Conservation (phyloP, 2,888 invertebrate genomes). For the Meteorus colon region DNA sequence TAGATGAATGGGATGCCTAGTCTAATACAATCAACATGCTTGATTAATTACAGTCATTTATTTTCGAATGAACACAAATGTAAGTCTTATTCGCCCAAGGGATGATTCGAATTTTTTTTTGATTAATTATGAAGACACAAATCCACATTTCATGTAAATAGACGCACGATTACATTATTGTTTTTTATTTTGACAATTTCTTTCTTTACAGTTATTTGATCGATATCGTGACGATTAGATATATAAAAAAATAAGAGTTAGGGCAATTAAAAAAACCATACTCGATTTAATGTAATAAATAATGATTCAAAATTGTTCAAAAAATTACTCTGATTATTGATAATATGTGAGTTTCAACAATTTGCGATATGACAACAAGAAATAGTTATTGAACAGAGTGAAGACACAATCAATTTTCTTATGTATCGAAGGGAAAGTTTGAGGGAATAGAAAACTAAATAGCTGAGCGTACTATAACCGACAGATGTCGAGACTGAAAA, state of each 20-base stretch:
- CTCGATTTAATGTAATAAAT: neutral
- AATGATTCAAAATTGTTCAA: neutral
- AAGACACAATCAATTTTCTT: no score
- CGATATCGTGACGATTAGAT: no score
- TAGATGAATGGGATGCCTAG: neutral
- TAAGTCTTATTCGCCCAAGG: neutral
- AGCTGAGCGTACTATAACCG: no score
- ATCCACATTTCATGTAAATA: no score
- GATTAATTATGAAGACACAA: neutral
- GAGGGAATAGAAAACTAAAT: no score
- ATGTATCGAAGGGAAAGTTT: no score
- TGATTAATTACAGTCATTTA: neutral
- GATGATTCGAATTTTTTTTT: neutral
- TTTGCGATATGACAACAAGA: slow-evolving; percentile 7
- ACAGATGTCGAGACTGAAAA: no score
- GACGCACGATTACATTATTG: no score
- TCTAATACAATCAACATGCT: neutral
- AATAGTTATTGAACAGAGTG: neutral
- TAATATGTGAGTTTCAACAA: neutral
- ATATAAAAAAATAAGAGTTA: no score
- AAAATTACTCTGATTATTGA: neutral
- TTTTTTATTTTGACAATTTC: no score
- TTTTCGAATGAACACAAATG: neutral
- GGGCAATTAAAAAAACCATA: no score
- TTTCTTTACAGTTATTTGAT: no score